Base-by-base conservation (phyloP, 2,797 vertebrate species). In the Neosilurus mollespiculum region DNA sequence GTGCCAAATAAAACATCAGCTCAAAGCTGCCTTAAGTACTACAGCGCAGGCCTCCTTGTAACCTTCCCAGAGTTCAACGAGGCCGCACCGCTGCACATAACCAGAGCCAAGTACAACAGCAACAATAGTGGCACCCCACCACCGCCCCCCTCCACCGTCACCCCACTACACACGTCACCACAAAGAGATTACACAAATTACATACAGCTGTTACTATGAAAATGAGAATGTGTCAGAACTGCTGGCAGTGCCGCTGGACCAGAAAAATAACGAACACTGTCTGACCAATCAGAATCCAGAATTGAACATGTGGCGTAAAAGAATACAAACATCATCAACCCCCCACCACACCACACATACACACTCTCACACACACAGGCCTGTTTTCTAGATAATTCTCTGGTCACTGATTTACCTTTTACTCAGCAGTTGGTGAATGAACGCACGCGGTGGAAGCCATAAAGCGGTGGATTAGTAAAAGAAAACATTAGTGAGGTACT, bases 11-110 rank as follows among this genome's bases (percentile, higher is more conserved):
- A 85, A 85, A 83, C 81, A 84, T 22, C 49, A 73, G 49, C 71
- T 81, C 73, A 86, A 80, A 70, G 43, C 56, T 70, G 77, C 82
- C 72, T 81, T 87, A 84, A 87, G 84, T 88, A 89, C 84, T 81
- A 85, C 78, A 86, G 81, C 62, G 22, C 69, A 80, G 79, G 70
- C 51, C 77, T 78, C 59, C 49, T 69, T 80, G 75, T 81, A 81
- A 71, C 81, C 65, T 79, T 64, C 58, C 72, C n/a, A 2, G 61
- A 70, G 85, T 87, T 87, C 83, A 87, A 22, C 10, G 43, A 59
- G 76, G 61, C 71, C 59, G 61, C 78, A 22, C n/a, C 16, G 43
- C 79, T 58, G 71, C 34, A 59, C 70, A 12, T 30, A 79, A 61
- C 56, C 71, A 30, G 49, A 59, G 56, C 54, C 0, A 54, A 78